Conservation (phyloP, 2,888 invertebrate species). For the Abrostola tripartita region DNA sequence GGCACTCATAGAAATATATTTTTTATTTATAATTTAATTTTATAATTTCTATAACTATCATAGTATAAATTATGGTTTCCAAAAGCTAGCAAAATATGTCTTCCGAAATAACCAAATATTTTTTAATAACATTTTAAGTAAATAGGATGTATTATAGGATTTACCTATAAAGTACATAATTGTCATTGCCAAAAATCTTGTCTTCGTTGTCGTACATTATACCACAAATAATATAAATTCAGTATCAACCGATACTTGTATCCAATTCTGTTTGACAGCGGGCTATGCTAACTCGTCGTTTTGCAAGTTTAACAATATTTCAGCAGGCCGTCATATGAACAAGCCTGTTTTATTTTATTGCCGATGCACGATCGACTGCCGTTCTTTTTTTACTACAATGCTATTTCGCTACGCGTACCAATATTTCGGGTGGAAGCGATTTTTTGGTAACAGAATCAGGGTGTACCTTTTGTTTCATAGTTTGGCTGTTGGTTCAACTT, state of each 20-base stretch:
- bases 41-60: too few species aligned
- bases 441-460: slow-evolving; percentile 13
- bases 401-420: slow-evolving; percentile 57
- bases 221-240: background rate
- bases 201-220: background rate
- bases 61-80: too few species aligned
- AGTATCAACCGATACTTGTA: slow-evolving; percentile 22
- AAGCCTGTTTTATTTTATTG: slow-evolving; percentile 74
- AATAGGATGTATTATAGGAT: too few species aligned
- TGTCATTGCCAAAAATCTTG: too few species aligned
- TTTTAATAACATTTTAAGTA: too few species aligned
- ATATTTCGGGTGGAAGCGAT: slow-evolving; percentile 31
- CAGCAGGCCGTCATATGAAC: slow-evolving; percentile 68
- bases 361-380: slow-evolving; percentile 71
- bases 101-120: too few species aligned
- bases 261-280: slow-evolving; percentile 32
- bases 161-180: too few species aligned
- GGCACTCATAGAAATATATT: too few species aligned
- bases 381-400: slow-evolving; percentile 74
- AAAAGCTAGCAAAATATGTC: too few species aligned
- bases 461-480: background rate
- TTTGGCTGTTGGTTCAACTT: background rate
- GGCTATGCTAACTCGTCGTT: slow-evolving; percentile 69
- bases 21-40: too few species aligned
- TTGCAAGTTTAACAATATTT: slow-evolving; percentile 86